Conservation (phyloP, 1,140 invertebrate species). For the Zaprionus taronus region DNA sequence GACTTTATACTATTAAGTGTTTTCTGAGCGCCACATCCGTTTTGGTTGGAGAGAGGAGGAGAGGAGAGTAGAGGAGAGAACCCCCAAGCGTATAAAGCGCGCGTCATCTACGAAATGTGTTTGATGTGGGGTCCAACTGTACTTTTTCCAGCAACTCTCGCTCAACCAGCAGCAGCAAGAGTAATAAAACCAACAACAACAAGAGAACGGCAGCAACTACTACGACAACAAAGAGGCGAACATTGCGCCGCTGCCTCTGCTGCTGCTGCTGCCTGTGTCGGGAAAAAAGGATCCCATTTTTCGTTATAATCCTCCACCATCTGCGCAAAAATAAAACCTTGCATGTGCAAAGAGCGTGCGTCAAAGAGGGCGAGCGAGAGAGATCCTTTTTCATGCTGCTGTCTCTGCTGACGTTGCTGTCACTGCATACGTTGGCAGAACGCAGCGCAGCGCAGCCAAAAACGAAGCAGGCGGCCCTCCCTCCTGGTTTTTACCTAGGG, state of each 20-base stretch:
- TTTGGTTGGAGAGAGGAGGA: neutral
- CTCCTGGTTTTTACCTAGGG: conserved; percentile 66
- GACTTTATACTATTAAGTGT: conserved; percentile 33
- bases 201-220: conserved; percentile 30
- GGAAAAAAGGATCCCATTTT: conserved; percentile 75
- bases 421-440: conserved; percentile 14
- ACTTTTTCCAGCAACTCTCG: conserved; percentile 55
- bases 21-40: conserved; percentile 36
- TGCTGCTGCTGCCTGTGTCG: conserved; percentile 33
- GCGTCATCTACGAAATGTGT: conserved; percentile 37
- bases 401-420: neutral
- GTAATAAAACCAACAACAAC: conserved; percentile 19
- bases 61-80: conserved; percentile 30
- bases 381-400: conserved; percentile 70
- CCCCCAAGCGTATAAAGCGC: conserved; percentile 51
- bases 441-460: conserved; percentile 1
- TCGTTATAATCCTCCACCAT: conserved; percentile 79
- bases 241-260: conserved; percentile 4
- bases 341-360: conserved; percentile 77
- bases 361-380: conserved; percentile 61
- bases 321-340: conserved; percentile 81
- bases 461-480: conserved; percentile 40
- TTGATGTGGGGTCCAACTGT: conserved; percentile 66
- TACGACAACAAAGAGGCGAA: conserved; percentile 19
- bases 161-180: conserved; percentile 29